Evolutionary conservation across 2,888 invertebrate species (phyloP).

Genomic region (Leptinotarsa rubiginosa): DNA sequence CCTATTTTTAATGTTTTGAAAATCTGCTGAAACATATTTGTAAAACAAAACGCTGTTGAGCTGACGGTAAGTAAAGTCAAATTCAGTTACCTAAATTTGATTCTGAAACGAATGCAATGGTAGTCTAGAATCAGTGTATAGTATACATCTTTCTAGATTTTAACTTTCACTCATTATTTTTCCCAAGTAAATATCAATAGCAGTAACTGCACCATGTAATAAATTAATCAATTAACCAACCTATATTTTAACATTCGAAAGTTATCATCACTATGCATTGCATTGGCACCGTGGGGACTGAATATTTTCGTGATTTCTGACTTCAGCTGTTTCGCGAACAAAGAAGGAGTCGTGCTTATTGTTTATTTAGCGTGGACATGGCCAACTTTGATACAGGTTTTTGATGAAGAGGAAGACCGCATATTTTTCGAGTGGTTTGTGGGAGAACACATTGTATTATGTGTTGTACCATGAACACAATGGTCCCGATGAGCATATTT

Average conservation of each 20-base stretch:
- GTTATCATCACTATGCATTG: background rate
- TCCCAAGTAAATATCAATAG: no score
- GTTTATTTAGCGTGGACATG: slow-evolving; percentile 32
- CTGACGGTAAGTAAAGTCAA: no score
- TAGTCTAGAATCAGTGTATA: no score
- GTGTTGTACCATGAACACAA: slow-evolving; percentile 2
- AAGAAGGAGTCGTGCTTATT: slow-evolving; percentile 28
- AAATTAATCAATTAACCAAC: background rate
- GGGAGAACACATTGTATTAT: slow-evolving; percentile 10
- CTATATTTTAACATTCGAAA: background rate
- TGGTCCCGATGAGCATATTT: slow-evolving; percentile 1
- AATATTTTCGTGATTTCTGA: slow-evolving; percentile 11
- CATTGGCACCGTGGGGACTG: slow-evolving; percentile 8
- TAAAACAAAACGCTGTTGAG: no score
- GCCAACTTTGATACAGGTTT: slow-evolving; percentile 31
- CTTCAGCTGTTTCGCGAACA: slow-evolving; percentile 30
- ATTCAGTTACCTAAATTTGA: no score
- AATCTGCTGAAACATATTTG: no score
- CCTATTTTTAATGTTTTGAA: no score
- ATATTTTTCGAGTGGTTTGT: slow-evolving; percentile 17
- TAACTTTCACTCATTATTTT: no score
- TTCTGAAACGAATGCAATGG: no score
- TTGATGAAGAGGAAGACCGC: slow-evolving; percentile 10
- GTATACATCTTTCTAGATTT: no score
- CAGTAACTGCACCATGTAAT: no score